A percentile compares a stretch with the other conserved stretches of the same genome.
Evolutionary conservation across 1,140 invertebrate species (phyloP).

Genomic region (Magallana gigas): DNA sequence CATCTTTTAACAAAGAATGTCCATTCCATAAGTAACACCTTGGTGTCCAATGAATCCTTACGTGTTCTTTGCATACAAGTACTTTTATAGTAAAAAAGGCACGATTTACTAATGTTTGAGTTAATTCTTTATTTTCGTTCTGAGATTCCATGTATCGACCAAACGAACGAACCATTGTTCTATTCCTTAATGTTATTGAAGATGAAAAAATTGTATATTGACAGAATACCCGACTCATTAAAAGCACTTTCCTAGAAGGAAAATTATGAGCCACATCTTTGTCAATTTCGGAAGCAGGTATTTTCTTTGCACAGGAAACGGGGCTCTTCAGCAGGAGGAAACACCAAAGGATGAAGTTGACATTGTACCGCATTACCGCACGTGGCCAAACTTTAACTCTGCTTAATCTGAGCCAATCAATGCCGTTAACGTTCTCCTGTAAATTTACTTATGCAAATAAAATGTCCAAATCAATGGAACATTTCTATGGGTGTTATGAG

Average conservation of each 20-base stretch:
- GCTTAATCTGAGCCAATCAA: slow-evolving; percentile 30
- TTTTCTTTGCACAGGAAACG: slow-evolving; percentile 8
- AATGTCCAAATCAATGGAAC: slow-evolving; percentile 36
- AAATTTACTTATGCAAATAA: slow-evolving; percentile 39
- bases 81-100: too few species aligned
- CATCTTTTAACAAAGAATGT: too few species aligned
- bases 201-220: background rate
- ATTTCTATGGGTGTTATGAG: slow-evolving; percentile 34
- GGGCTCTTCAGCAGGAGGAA: background rate
- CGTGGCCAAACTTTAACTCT: slow-evolving; percentile 25
- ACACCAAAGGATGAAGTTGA: slow-evolving; percentile 31
- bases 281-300: background rate
- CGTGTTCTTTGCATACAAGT: too few species aligned
- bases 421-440: slow-evolving; percentile 21
- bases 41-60: too few species aligned
- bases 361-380: background rate
- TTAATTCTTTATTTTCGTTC: background rate
- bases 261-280: background rate
- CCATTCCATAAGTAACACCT: too few species aligned
- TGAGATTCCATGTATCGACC: background rate
- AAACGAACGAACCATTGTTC: background rate
- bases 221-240: slow-evolving; percentile 5
- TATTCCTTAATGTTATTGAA: background rate
- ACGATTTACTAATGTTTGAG: too few species aligned
- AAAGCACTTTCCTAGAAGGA: background rate